Conservation (phyloP, 2,113 vertebrate species). For the Suncus etruscus region DNA sequence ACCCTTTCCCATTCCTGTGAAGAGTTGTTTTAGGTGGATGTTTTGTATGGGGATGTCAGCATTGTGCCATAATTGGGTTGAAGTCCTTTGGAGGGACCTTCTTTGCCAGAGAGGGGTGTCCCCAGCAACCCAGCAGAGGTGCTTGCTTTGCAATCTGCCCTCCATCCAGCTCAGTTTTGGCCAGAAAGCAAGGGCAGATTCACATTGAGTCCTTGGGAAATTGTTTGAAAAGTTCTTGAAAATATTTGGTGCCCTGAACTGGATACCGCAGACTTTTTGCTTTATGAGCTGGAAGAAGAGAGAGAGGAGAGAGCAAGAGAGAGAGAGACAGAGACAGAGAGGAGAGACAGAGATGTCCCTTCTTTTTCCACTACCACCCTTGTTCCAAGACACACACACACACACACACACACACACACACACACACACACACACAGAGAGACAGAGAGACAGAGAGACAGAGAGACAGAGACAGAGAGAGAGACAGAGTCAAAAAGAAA, state of each 20-base stretch:
- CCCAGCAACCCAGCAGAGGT: not conserved
- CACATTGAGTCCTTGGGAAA: not conserved
- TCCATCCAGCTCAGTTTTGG: not conserved
- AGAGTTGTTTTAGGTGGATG: conserved; percentile 37
- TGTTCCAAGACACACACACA: not conserved
- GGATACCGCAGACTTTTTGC: not conserved
- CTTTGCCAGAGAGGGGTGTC: not conserved
- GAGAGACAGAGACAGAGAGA: too few species aligned
- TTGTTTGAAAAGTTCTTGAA: conserved; percentile 17
- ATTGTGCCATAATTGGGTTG: conserved; percentile 62
- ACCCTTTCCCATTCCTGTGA: conserved; percentile 51
- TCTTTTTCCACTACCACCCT: too few species aligned
- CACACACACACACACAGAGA: too few species aligned
- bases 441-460: too few species aligned
- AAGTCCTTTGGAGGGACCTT: conserved; percentile 27
- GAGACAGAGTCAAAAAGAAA: too few species aligned
- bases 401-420: too few species aligned
- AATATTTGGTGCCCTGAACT: not conserved
- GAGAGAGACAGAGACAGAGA: not conserved
- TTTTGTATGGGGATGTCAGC: conserved; percentile 11
- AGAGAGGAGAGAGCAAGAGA: too few species aligned
- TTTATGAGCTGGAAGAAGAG: not conserved
- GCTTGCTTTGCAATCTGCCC: conserved; percentile 27
- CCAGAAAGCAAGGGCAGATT: not conserved
- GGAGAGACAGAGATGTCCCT: not conserved